Conservation (phyloP, 2,113 vertebrate genomes). For the Climacteris rufus region DNA sequence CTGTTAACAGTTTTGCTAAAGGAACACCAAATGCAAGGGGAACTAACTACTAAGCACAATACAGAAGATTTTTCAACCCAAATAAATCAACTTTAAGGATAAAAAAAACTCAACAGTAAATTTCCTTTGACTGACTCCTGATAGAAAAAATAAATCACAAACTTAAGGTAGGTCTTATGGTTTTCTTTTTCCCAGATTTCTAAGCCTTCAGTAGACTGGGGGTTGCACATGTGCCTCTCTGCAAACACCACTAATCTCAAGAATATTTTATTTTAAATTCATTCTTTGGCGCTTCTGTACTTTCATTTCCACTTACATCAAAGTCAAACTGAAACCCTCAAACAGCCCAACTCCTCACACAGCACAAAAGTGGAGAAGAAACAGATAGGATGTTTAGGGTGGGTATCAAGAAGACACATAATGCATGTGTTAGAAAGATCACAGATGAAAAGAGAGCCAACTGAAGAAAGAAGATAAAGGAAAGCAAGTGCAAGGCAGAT, state of each 20-base stretch:
- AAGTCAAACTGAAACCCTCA: background rate
- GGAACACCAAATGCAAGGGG: background rate
- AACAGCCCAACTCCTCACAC: background rate
- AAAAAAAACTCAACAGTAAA: background rate
- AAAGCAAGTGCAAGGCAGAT: background rate
- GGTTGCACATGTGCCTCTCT: background rate
- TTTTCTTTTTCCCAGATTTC: background rate
- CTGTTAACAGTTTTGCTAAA: slow-evolving; percentile 34
- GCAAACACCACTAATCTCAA: background rate
- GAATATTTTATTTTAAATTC: background rate
- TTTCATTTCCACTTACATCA: background rate
- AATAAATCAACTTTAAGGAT: slow-evolving; percentile 32
- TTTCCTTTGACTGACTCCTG: background rate
- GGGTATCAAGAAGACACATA: background rate
- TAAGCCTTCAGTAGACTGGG: background rate
- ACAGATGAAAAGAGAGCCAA: background rate
- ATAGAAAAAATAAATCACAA: background rate
- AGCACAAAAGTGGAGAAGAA: background rate
- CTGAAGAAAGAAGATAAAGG: background rate
- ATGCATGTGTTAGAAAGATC: background rate
- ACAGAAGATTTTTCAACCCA: background rate
- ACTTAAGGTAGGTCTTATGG: background rate
- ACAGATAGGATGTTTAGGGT: background rate
- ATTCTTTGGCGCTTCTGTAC: background rate
- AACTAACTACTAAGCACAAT: background rate